A percentile compares a stretch with the other conserved stretches of the same genome.
Evolutionary conservation across 2,113 vertebrate genomes (phyloP).

Genomic region (Leucosticte australis): DNA sequence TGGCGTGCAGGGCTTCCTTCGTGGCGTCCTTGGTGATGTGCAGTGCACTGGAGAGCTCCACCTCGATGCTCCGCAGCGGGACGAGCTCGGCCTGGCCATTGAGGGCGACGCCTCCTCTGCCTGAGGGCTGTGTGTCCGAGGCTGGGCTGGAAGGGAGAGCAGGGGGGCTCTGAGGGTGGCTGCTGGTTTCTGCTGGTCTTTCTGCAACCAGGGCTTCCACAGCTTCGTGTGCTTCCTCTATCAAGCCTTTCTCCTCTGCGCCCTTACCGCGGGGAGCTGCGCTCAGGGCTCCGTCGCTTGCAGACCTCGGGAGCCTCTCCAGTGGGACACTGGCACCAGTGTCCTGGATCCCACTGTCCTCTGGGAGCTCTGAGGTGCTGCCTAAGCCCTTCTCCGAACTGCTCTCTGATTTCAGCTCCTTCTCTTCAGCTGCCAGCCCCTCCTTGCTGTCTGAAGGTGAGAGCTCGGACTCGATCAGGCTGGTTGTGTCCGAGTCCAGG

Average conservation of each 20-base stretch:
- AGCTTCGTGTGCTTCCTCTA: conserved; percentile 86
- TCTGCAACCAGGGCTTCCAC: conserved; percentile 74
- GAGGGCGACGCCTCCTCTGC: background rate
- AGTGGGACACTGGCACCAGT: background rate
- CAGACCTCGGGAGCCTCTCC: conserved; percentile 21
- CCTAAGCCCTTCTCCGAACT: conserved; percentile 50
- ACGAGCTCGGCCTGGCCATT: conserved; percentile 67
- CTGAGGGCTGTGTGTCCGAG: background rate
- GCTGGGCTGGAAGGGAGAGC: conserved; percentile 35
- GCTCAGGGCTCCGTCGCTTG: conserved; percentile 19
- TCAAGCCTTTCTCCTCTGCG: conserved; percentile 63
- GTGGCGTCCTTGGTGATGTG: conserved; percentile 90
- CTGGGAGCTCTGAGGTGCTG: conserved; percentile 52
- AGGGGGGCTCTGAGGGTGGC: background rate
- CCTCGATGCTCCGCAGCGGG: conserved; percentile 83
- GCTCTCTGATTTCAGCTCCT: conserved; percentile 57
- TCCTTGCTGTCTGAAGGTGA: conserved; percentile 74
- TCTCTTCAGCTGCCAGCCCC: conserved; percentile 34
- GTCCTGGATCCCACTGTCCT: conserved; percentile 69
- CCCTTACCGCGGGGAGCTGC: background rate
- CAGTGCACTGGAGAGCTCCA: conserved; percentile 87
- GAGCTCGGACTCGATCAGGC: conserved; percentile 87
- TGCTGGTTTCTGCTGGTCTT: conserved; percentile 21
- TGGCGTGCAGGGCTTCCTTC: conserved; percentile 88
- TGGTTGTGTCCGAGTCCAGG: conserved; percentile 88